Evolutionary conservation across 2,888 invertebrate species (phyloP).

Genomic region (Thelaira solivaga): DNA sequence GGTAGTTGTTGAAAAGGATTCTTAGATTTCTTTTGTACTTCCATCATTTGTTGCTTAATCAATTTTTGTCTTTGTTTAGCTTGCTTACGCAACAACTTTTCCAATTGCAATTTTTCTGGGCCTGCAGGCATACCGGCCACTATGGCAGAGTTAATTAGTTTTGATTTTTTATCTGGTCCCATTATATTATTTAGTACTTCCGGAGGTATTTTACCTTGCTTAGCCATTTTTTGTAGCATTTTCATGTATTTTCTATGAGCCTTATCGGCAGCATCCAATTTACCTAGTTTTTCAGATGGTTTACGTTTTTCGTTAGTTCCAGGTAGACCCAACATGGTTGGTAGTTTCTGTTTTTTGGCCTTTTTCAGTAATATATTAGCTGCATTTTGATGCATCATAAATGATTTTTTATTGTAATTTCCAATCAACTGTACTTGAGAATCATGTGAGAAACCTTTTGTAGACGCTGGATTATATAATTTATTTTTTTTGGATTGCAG

Average conservation of each 20-base stretch:
- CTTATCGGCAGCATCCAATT: constrained; percentile 66
- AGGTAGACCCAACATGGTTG: constrained; percentile 2
- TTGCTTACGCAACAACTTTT: constrained; percentile 70
- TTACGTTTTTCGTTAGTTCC: constrained; percentile 14
- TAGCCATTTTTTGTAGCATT: constrained; percentile 69
- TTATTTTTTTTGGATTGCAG: constrained; percentile 29
- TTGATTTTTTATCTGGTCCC: constrained; percentile 53
- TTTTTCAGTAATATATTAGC: constrained; percentile 65
- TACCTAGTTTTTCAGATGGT: constrained; percentile 45
- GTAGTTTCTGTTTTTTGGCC: constrained; percentile 66
- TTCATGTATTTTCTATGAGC: constrained; percentile 70
- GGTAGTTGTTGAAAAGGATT: constrained; percentile 11
- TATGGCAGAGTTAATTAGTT: constrained; percentile 54
- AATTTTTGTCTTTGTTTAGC: constrained; percentile 69
- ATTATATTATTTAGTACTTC: constrained; percentile 45
- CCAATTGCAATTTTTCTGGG: constrained; percentile 65
- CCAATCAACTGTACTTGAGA: constrained; percentile 7
- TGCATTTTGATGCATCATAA: constrained; percentile 51
- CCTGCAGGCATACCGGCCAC: constrained; percentile 48
- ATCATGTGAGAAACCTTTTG: neutral
- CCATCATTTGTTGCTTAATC: constrained; percentile 62
- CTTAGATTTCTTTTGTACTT: constrained; percentile 40
- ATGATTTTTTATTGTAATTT: constrained; percentile 52
- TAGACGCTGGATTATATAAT: constrained; percentile 9
- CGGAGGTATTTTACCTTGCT: constrained; percentile 54